Evolutionary conservation across 2,113 vertebrate genomes (phyloP).

Genomic region (Microcebus ravelobensis): DNA sequence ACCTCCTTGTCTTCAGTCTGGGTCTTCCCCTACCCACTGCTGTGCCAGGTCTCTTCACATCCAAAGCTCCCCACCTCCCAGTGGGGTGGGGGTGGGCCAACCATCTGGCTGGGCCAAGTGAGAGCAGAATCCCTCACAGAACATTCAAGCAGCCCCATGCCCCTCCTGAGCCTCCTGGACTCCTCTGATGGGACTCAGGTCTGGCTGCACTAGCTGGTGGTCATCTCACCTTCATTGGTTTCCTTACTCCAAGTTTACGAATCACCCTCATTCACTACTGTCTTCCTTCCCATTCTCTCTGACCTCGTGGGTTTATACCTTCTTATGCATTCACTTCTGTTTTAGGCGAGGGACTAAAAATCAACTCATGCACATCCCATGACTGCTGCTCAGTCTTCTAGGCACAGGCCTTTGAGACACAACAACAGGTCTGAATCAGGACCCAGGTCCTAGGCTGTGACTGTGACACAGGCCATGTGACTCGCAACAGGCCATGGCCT

Average conservation of each 20-base stretch:
- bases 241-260: background rate
- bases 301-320: background rate
- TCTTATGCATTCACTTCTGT: too few relatives aligned
- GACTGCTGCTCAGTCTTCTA: background rate
- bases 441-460: background rate
- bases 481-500: fast-evolving
- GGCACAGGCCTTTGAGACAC: background rate
- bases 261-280: background rate
- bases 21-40: background rate
- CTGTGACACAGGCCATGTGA: background rate
- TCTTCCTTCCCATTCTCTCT: background rate
- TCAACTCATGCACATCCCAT: too few relatives aligned
- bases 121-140: background rate
- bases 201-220: background rate
- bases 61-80: background rate
- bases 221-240: background rate
- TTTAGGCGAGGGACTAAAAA: background rate
- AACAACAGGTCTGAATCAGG: background rate
- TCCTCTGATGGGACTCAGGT: background rate
- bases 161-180: background rate
- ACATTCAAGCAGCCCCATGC: too few relatives aligned
- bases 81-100: background rate
- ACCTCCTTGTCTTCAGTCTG: background rate
- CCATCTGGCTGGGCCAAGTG: background rate
- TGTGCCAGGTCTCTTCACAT: background rate